Evolutionary conservation across 2,113 vertebrate species (phyloP), one percentile per base, ranked within the genome.

Genomic region (Todiramphus chloris): DNA sequence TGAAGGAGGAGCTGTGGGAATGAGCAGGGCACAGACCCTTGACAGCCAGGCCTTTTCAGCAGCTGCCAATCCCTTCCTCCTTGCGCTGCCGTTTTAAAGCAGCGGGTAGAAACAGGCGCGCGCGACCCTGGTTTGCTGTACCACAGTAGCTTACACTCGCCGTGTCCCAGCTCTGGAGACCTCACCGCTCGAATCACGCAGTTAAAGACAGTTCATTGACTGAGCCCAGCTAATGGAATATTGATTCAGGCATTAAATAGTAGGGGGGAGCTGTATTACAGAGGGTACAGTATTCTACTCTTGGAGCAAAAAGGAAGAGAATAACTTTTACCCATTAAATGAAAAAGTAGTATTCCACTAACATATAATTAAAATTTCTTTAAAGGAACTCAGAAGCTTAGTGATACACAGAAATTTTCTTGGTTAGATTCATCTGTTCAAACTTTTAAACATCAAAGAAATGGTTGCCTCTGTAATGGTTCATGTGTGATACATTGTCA

Each of bases 171-270:
- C 73, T 17, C 68, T 27, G 41, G 72, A 55, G 25, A 50, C 37
- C 55, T 62, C 43, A 16, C 27, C 58, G 51, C 21, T 67, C 9
- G 41, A 69, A 31, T 43, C 50, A 35, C 17, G 3, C 44, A 68
- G 50, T 24, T 37, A 74, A 37, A 90, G 44, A n/a, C 72, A 88
- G 78, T 43, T 39, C n/a, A 78, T 27, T 39, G 76, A 58, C 46
- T 56, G 90, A 20, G 78, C 21, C 83, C 76, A 81, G 89, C 63
- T 96, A 95, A 95, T 96, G 80, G 53, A 78, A 75, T 94, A 91
- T 92, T 87, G 75, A 93, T 93, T 95, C 83, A 88, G 87, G 16
- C 30, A 81, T 21, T 93, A 83, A 90, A 90, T 60, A 73, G 83
- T 13, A 87, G 51, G 59, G 87, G 56, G 56, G 27, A 91, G 73